phyloP scores from a whole-genome alignment of 2,113 vertebrate genomes.

The Alectura lathami region DNA sequence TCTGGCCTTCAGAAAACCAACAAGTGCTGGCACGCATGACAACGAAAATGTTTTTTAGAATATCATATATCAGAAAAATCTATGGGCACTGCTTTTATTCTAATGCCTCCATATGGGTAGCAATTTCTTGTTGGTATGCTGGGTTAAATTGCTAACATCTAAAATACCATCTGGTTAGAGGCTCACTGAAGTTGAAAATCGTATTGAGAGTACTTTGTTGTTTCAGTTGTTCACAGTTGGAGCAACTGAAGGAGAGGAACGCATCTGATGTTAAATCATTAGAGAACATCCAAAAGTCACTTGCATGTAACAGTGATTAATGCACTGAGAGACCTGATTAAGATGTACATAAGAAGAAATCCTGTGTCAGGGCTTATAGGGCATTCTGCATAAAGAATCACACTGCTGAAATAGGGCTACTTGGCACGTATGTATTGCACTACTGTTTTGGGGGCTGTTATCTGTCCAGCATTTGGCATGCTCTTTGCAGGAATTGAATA shows the following conservation, averaged over 20 bases:
- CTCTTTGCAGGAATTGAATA: background rate
- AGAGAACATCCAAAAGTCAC: background rate
- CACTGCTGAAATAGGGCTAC: background rate
- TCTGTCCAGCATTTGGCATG: fast-evolving
- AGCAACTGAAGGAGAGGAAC: background rate
- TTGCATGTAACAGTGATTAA: background rate
- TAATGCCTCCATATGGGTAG: background rate
- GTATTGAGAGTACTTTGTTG: background rate
- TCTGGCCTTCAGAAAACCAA: background rate
- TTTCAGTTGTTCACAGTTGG: background rate
- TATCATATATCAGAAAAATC: background rate
- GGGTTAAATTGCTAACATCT: background rate
- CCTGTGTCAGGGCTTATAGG: background rate
- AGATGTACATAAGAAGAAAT: background rate
- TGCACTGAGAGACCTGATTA: background rate
- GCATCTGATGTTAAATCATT: background rate
- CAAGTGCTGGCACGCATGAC: background rate
- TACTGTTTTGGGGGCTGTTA: background rate
- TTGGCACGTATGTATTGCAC: background rate
- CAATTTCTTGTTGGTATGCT: background rate
- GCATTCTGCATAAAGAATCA: background rate
- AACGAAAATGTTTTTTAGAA: background rate
- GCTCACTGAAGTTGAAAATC: background rate
- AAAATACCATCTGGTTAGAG: background rate
- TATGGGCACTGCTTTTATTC: background rate